phyloP scores from a whole-genome alignment of 2,888 invertebrate genomes.

The Apodemia mormo region DNA sequence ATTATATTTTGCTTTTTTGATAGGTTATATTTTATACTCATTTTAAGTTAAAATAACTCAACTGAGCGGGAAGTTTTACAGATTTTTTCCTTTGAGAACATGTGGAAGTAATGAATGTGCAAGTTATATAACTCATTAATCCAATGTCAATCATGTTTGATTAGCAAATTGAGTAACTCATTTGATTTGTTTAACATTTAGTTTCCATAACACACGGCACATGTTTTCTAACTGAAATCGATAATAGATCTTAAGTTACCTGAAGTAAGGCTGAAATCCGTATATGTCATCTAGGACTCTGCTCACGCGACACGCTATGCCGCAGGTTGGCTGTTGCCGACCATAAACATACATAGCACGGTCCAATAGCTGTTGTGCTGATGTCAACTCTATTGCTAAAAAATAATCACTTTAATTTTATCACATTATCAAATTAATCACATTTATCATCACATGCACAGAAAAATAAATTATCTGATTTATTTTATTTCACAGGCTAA shows the following conservation, averaged over 20 bases:
- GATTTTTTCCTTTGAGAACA: background rate
- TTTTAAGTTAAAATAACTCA: too few relatives aligned
- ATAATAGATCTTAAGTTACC: conserved; percentile 48
- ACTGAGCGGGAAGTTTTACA: too few relatives aligned
- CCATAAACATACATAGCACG: conserved; percentile 70
- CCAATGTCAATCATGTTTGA: background rate
- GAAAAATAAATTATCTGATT: too few relatives aligned
- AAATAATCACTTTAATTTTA: background rate
- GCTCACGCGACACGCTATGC: conserved; percentile 71
- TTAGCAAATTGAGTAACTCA: conserved; percentile 4
- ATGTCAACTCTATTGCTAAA: conserved; percentile 68
- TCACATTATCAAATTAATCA: background rate
- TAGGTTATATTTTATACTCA: too few relatives aligned
- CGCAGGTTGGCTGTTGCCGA: conserved; percentile 64
- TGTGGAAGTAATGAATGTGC: background rate
- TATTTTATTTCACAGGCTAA: too few relatives aligned
- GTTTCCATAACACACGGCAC: conserved; percentile 32
- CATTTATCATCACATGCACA: background rate
- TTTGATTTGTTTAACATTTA: conserved; percentile 30
- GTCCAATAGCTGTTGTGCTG: conserved; percentile 69
- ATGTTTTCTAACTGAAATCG: conserved; percentile 17
- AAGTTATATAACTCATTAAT: background rate
- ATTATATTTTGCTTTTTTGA: too few relatives aligned
- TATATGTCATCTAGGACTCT: conserved; percentile 73
- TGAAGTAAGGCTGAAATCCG: conserved; percentile 74